Conservation (phyloP, 2,888 invertebrate genomes). For the Meganola albula region DNA sequence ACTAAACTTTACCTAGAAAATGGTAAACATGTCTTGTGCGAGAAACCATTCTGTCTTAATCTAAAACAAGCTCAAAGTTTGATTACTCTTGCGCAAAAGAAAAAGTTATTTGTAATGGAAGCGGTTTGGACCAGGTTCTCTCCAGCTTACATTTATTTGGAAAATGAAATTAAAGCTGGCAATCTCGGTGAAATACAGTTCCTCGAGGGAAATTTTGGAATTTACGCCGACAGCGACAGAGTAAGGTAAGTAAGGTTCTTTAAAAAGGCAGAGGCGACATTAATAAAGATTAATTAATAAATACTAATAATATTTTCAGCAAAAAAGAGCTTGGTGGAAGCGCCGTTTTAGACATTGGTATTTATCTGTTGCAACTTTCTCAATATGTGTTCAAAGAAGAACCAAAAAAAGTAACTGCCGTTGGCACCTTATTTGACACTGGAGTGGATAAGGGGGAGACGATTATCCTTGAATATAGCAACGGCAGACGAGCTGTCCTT, state of each 20-base stretch:
- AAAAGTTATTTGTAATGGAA: constrained; percentile 90
- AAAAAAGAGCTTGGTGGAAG: constrained; percentile 87
- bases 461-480: constrained; percentile 79
- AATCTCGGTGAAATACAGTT: constrained; percentile 83
- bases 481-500: constrained; percentile 80
- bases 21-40: constrained; percentile 93
- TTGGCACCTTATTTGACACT: constrained; percentile 82
- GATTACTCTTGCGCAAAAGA: constrained; percentile 81
- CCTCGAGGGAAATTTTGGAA: constrained; percentile 84
- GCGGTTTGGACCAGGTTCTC: constrained; percentile 93
- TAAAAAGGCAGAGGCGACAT: neutral
- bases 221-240: constrained; percentile 62
- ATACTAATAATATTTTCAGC: constrained; percentile 46
- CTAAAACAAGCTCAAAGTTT: constrained; percentile 84
- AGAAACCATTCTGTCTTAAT: constrained; percentile 93
- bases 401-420: constrained; percentile 82
- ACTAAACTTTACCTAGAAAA: constrained; percentile 85
- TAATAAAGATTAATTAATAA: neutral
- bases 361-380: constrained; percentile 85
- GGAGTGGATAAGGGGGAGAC: constrained; percentile 83
- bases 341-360: constrained; percentile 85
- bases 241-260: constrained; percentile 33
- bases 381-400: constrained; percentile 83
- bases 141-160: constrained; percentile 84
- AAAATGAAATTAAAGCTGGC: constrained; percentile 80